These are phyloP conservation scores for Apostichopus parvimensis DNA, from an alignment of 35 echinoderm and acorn worm species.

Conservation along the genomic window DNA sequence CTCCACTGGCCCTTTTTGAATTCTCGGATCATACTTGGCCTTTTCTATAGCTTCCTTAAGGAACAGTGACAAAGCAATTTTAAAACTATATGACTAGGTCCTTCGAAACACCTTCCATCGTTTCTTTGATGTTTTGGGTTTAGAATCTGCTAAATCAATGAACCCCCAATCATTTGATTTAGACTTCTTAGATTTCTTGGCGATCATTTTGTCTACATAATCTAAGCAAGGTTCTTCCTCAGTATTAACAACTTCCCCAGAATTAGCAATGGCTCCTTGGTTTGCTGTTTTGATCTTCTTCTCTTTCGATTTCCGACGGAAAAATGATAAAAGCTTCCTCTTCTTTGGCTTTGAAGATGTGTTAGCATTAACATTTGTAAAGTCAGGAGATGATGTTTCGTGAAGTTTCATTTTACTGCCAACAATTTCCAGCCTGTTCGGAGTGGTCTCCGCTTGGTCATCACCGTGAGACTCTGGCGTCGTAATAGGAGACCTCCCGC, in stretches of 20 bases:
- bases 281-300: not conserved
- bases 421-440: not conserved
- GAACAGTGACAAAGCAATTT: too few relatives aligned
- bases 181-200: slow-evolving; percentile 23
- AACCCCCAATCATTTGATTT: slow-evolving; percentile 37
- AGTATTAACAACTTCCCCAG: not conserved
- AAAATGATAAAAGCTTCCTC: slow-evolving; percentile 4
- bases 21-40: too few relatives aligned
- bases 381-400: not conserved
- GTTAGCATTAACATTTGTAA: not conserved
- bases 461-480: not conserved
- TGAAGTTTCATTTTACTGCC: slow-evolving; percentile 17
- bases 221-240: not conserved
- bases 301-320: slow-evolving; percentile 8
- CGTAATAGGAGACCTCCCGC: not conserved
- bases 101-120: slow-evolving; percentile 21
- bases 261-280: not conserved
- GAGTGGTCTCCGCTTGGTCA: not conserved
- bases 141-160: not conserved
- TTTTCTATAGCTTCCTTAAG: too few relatives aligned
- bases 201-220: slow-evolving; percentile 20
- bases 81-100: too few relatives aligned
- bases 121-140: not conserved
- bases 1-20: too few relatives aligned
- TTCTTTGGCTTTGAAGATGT: slow-evolving; percentile 21